A percentile compares a stretch with the other conserved stretches of the same genome.
Conservation (phyloP, 2,888 invertebrate species). For the Meganola albula region DNA sequence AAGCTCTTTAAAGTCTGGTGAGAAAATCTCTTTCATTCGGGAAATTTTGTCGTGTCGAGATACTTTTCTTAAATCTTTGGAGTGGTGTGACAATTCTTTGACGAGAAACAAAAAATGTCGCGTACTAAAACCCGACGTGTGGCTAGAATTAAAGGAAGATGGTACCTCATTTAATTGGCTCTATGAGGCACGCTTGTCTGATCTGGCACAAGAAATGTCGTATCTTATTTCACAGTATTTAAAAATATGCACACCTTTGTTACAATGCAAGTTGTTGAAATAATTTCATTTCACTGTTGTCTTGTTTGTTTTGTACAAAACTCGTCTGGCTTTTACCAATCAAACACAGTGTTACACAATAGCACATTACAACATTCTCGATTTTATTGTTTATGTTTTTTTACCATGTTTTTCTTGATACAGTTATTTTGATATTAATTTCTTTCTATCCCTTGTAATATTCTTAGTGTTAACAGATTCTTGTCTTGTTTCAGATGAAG, state of each 20-base stretch:
- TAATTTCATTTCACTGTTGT: too few species aligned
- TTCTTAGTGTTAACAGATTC: slow-evolving; percentile 15
- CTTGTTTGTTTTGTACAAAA: too few species aligned
- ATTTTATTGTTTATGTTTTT: background rate
- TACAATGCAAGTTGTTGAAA: too few species aligned
- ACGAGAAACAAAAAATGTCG: slow-evolving; percentile 63
- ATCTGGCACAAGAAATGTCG: slow-evolving; percentile 19
- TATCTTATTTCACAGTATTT: too few species aligned
- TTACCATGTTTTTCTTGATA: background rate
- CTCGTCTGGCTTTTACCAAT: too few species aligned
- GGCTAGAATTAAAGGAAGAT: slow-evolving; percentile 58
- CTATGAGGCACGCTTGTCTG: slow-evolving; percentile 28
- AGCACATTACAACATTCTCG: too few species aligned
- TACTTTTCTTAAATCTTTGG: slow-evolving; percentile 64
- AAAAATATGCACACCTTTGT: too few species aligned
- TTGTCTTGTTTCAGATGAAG: slow-evolving; percentile 74
- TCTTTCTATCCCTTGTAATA: slow-evolving; percentile 3
- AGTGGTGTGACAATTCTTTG: slow-evolving; percentile 71
- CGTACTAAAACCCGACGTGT: slow-evolving; percentile 58
- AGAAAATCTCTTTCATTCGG: slow-evolving; percentile 65
- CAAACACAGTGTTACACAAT: too few species aligned
- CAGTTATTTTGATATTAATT: background rate
- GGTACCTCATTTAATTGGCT: slow-evolving; percentile 41
- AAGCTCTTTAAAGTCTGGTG: slow-evolving; percentile 61
- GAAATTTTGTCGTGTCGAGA: slow-evolving; percentile 66